Conservation (phyloP, 37 sponge, comb jelly and placozoan genomes). For the Petrosia ficiformis region DNA sequence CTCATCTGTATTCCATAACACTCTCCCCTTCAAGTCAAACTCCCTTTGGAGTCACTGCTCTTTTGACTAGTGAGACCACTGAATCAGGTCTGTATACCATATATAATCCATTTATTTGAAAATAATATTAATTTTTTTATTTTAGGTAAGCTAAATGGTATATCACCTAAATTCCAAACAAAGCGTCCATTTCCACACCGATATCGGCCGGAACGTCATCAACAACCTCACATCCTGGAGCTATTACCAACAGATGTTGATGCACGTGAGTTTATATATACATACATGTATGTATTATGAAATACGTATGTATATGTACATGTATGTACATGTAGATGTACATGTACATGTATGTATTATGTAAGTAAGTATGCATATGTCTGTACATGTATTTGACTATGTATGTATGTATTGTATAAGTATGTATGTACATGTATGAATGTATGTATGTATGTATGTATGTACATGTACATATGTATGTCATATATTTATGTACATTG, state of each 20-base stretch:
- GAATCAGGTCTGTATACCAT: not conserved
- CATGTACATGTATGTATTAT: too few species aligned
- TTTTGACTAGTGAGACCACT: not conserved
- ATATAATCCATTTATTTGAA: not conserved
- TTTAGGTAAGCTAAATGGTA: not conserved
- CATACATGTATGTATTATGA: too few species aligned
- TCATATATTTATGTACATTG: too few species aligned
- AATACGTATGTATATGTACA: too few species aligned
- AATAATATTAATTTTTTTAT: not conserved
- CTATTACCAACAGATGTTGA: not conserved
- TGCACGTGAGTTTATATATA: too few species aligned
- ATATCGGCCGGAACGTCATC: not conserved
- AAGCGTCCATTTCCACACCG: not conserved
- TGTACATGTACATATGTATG: too few species aligned
- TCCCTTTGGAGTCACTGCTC: not conserved
- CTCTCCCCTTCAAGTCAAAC: not conserved
- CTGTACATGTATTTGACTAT: too few species aligned
- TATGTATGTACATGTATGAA: too few species aligned
- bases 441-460: too few species aligned
- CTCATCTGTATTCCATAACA: conserved; percentile 28
- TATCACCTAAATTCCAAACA: not conserved
- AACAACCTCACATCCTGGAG: not conserved
- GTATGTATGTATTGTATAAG: too few species aligned
- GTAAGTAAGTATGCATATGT: too few species aligned
- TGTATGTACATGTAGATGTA: too few species aligned